These are phyloP conservation scores for Spodoptera litura DNA, from an alignment of 1,140 invertebrate genomes.

Conservation along the genomic window DNA sequence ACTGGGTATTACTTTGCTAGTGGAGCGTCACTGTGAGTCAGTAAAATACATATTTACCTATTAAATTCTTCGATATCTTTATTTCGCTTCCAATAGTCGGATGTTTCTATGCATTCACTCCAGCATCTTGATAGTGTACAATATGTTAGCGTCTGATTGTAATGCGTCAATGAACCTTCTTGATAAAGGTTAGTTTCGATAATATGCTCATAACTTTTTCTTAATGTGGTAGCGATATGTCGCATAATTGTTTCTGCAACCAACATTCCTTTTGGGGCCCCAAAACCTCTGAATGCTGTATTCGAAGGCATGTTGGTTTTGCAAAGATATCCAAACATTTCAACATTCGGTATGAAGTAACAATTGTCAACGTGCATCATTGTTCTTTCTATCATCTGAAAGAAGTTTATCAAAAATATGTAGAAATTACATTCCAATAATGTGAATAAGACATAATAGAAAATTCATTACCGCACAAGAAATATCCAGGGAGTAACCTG, in stretches of 20 bases:
- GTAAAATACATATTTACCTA: slow-evolving; percentile 67
- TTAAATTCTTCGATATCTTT: slow-evolving; percentile 88
- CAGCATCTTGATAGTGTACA: slow-evolving; percentile 91
- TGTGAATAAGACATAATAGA: background rate
- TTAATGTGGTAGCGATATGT: slow-evolving; percentile 88
- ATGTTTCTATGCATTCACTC: slow-evolving; percentile 88
- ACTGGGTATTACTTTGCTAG: too few relatives aligned
- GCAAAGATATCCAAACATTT: slow-evolving; percentile 87
- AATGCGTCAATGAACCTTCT: slow-evolving; percentile 91
- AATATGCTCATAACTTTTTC: slow-evolving; percentile 79
- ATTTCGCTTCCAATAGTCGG: slow-evolving; percentile 87
- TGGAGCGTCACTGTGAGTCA: too few relatives aligned
- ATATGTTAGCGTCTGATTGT: slow-evolving; percentile 88
- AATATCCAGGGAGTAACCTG: slow-evolving; percentile 90
- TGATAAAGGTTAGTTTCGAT: slow-evolving; percentile 89
- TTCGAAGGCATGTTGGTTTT: slow-evolving; percentile 91
- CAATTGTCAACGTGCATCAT: slow-evolving; percentile 89
- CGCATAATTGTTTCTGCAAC: slow-evolving; percentile 89
- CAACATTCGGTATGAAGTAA: slow-evolving; percentile 87
- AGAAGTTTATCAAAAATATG: slow-evolving; percentile 6
- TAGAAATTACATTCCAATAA: too few relatives aligned
- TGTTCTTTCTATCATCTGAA: slow-evolving; percentile 88
- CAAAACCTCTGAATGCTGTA: slow-evolving; percentile 92
- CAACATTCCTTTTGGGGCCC: slow-evolving; percentile 92
- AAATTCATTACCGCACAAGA: slow-evolving; percentile 87